phyloP scores from a whole-genome alignment of 2,797 vertebrate genomes.

The Melanotaenia pygmaea region DNA sequence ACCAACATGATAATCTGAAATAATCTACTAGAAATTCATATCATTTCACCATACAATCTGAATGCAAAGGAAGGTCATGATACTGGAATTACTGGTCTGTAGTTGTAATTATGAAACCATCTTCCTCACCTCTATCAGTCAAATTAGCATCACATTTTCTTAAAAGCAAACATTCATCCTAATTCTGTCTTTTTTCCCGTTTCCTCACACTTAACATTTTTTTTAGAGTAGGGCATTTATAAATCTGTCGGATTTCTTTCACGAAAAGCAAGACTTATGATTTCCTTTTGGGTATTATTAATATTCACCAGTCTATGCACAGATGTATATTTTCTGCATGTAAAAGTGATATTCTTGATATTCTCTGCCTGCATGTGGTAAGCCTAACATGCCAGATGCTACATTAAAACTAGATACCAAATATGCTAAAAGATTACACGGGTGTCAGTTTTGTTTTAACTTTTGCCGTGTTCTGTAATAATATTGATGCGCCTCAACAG shows the following conservation, averaged over 20 bases:
- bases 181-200: neutral
- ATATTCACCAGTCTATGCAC: neutral
- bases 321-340: neutral
- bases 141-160: constrained; percentile 36
- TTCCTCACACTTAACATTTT: neutral
- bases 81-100: neutral
- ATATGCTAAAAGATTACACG: neutral
- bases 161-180: too few species aligned
- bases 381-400: neutral
- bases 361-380: neutral
- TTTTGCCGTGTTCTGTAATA: constrained; percentile 16
- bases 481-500: constrained; percentile 14
- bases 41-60: neutral
- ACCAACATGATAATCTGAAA: neutral
- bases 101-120: neutral
- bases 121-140: constrained; percentile 25
- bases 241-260: neutral
- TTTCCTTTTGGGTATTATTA: constrained; percentile 7
- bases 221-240: constrained; percentile 1
- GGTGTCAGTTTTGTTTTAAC: neutral
- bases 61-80: neutral
- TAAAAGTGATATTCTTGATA: neutral
- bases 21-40: neutral
- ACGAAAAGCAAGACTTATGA: neutral
- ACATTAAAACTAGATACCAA: neutral